These are phyloP conservation scores for Anoura caudifer DNA, from an alignment of 2,113 vertebrate genomes.

Conservation along the genomic window DNA sequence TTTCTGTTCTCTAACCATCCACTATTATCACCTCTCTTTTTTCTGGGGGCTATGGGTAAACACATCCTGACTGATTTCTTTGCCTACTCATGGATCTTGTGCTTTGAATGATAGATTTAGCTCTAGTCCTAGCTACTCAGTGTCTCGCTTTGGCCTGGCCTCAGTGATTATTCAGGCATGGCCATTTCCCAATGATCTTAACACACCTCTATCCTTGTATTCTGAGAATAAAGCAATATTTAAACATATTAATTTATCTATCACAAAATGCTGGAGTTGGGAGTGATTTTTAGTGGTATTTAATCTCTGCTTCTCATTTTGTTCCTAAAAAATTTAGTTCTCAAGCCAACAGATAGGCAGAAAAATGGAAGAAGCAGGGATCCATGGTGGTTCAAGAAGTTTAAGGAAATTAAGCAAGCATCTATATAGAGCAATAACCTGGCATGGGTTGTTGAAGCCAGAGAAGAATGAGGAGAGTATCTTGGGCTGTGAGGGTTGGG, in stretches of 20 bases:
- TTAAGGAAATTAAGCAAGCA: neutral
- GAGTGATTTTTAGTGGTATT: neutral
- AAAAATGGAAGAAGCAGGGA: neutral
- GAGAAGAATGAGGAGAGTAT: neutral
- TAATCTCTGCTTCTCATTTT: neutral
- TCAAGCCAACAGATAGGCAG: neutral
- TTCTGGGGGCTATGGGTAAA: neutral
- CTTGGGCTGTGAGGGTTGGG: too few species aligned
- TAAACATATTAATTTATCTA: neutral
- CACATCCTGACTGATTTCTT: neutral
- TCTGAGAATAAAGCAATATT: conserved; percentile 5
- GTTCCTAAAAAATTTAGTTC: neutral
- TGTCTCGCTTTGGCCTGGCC: neutral
- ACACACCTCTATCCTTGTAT: neutral
- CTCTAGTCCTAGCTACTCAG: neutral
- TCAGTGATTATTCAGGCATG: neutral
- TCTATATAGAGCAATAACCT: neutral
- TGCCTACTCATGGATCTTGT: neutral
- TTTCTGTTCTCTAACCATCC: neutral
- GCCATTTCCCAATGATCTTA: neutral
- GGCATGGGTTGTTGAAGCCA: neutral
- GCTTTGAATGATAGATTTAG: neutral
- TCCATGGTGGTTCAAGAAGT: neutral
- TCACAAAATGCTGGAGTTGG: neutral
- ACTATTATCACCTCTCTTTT: neutral